A percentile compares a stretch with the other conserved stretches of the same genome.
phyloP scores from a whole-genome alignment of 2,797 vertebrate genomes.

The Fratercula arctica region DNA sequence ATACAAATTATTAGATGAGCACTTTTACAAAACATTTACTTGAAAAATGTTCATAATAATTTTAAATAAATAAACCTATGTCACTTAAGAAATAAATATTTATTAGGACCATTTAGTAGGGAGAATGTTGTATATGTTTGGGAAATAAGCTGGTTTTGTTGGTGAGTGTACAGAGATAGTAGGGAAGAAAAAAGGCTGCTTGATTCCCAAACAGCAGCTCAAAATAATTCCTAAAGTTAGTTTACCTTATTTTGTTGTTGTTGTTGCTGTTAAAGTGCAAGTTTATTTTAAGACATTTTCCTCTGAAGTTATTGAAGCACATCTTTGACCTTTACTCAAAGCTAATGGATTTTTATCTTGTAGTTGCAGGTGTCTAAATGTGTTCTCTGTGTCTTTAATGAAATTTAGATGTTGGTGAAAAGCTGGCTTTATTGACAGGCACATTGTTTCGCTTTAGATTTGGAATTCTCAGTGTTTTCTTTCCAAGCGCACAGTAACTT shows the following conservation, averaged over 20 bases:
- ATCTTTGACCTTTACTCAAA: not conserved
- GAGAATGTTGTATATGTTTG: not conserved
- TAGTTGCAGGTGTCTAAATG: not conserved
- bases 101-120: not conserved
- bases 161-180: not conserved
- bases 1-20: not conserved
- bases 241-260: not conserved
- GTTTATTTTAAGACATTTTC: constrained; percentile 9
- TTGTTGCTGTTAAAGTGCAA: not conserved
- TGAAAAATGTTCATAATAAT: not conserved
- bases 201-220: not conserved
- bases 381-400: not conserved
- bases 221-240: not conserved
- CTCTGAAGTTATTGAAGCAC: not conserved
- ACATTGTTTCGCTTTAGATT: not conserved
- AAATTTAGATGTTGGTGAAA: not conserved
- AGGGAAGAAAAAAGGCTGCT: not conserved
- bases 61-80: not conserved
- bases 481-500: not conserved
- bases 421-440: not conserved
- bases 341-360: not conserved
- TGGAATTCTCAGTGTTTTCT: constrained; percentile 17
- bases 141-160: not conserved
- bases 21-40: not conserved
- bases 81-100: not conserved